Conservation (phyloP, 37 sponge, comb jelly and placozoan species). For the Cliona cf. orientalis region DNA sequence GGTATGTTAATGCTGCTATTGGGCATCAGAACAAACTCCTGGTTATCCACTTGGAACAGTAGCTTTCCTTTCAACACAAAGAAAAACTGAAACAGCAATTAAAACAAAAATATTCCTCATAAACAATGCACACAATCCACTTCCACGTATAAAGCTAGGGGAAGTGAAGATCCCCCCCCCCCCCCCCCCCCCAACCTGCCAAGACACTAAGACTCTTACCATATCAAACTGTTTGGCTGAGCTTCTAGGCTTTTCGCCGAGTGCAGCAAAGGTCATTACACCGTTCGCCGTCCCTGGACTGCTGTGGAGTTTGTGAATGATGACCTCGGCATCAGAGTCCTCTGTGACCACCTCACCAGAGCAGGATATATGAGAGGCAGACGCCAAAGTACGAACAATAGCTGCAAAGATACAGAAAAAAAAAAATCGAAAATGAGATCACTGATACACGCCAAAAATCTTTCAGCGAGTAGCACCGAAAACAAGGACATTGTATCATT, state of each 20-base stretch:
- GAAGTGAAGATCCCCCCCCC: too few species aligned
- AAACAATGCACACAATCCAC: too few species aligned
- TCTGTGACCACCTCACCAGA: background rate
- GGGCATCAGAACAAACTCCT: background rate
- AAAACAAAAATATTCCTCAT: too few species aligned
- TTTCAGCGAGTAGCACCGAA: too few species aligned
- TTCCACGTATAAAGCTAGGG: too few species aligned
- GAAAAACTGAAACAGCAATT: constrained; percentile 1
- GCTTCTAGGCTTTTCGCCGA: background rate
- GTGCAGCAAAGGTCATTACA: background rate
- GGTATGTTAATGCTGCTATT: background rate
- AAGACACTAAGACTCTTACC: background rate
- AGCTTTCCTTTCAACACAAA: constrained; percentile 21
- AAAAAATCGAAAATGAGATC: too few species aligned
- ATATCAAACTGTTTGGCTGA: background rate
- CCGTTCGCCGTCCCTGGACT: background rate
- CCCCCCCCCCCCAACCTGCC: background rate
- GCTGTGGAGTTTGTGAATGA: constrained; percentile 1
- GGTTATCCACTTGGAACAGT: constrained; percentile 10
- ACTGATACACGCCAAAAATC: too few species aligned
- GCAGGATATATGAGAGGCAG: background rate
- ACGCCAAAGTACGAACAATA: background rate
- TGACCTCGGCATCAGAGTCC: background rate
- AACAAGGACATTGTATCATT: too few species aligned
- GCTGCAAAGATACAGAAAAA: background rate